phyloP scores from a whole-genome alignment of 2,888 invertebrate species.

The Cinara cedri region DNA sequence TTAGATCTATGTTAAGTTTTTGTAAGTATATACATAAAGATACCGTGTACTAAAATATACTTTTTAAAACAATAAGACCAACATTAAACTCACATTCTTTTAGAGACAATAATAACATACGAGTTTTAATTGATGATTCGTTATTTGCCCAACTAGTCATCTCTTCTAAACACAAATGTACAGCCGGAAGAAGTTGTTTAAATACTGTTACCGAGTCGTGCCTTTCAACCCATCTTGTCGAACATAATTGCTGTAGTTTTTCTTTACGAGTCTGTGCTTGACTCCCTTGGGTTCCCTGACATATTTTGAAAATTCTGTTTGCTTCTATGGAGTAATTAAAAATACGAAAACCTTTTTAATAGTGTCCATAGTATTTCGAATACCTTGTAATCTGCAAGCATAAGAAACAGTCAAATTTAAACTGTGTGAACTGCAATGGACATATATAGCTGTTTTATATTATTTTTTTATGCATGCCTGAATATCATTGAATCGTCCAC shows the following conservation, averaged over 20 bases:
- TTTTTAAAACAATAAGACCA: neutral
- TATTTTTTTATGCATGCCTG: slow-evolving; percentile 29
- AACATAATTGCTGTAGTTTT: slow-evolving; percentile 31
- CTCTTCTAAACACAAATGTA: slow-evolving; percentile 14
- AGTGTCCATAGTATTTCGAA: slow-evolving; percentile 25
- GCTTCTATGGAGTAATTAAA: slow-evolving; percentile 45
- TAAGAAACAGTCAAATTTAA: no score
- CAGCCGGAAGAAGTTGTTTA: slow-evolving; percentile 7
- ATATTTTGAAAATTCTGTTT: neutral
- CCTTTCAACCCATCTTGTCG: slow-evolving; percentile 25
- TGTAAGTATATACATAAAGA: slow-evolving; percentile 16
- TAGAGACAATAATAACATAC: slow-evolving; percentile 12
- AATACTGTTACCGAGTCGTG: no score
- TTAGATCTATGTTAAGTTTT: slow-evolving; percentile 2
- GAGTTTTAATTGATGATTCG: slow-evolving; percentile 22
- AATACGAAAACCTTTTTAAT: slow-evolving; percentile 34
- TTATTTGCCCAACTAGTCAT: slow-evolving; percentile 21
- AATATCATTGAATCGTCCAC: slow-evolving; percentile 33
- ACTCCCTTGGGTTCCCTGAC: neutral
- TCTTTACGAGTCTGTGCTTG: neutral
- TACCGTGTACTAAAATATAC: neutral
- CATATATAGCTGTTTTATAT: slow-evolving; percentile 16
- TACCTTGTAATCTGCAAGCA: no score
- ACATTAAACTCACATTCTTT: slow-evolving; percentile 9
- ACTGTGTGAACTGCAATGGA: no score